Evolutionary conservation across 2,888 invertebrate species (phyloP), one percentile per base, ranked within the genome.

Genomic region (Agonum fuliginosum): DNA sequence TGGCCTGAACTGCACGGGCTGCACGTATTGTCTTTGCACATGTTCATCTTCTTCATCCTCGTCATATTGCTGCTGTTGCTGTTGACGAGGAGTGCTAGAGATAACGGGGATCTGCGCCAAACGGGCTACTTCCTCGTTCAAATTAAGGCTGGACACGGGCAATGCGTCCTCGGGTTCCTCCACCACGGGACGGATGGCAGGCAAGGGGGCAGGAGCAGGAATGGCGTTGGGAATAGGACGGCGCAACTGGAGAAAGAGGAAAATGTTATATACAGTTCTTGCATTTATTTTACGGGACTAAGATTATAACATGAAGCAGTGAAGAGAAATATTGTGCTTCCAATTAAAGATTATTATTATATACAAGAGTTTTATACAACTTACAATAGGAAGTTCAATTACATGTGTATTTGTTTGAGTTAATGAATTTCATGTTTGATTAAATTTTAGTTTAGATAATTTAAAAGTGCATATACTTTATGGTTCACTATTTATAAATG

Each of bases 151-250:
- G 14, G 79, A 81, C 80, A 86, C 88, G 1, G 88, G 86, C 69
- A 89, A 91, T 4, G 30, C 1, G 78, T 93, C 92, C 85, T 93
- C 92, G 17, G 89, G 89, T 81, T 92, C 90, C 85, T 93, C 93
- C 0, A 92, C 91, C 4, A 93, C 93, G 0, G 93, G 93, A 81
- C 92, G 91, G 10, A 91, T 83, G 70, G 87, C 87, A 4, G 83
- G 80, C 34, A 85, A 83, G 6, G 84, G 78, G 6, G 77, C 73
- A 0, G 85, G 62, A 83, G 77, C 73, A 0, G 85, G 62, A 83
- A 83, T 22, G 82, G 87, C 65, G 86, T 87, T 79, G 90, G 85
- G 81, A 82, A 88, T 3, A 88, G 89, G 30, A 87, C 85, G 3
- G 88, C 88, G 12, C 87, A 84, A 12, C 85, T 89, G 82, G 84